phyloP scores from a whole-genome alignment of 2,113 vertebrate genomes.

The Verasper variegatus region DNA sequence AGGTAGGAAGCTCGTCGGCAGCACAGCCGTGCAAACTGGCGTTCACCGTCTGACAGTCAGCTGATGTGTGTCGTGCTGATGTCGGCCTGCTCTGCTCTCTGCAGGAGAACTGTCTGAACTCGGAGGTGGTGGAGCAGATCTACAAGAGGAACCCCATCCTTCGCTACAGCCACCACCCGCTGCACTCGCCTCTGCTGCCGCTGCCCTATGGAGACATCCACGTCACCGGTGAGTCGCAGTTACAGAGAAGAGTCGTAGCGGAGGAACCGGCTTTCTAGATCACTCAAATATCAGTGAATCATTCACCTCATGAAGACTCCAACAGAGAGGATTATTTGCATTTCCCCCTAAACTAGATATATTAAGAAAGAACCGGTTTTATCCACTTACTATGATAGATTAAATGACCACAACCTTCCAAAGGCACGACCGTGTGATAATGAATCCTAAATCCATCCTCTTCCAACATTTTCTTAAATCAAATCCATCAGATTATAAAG shows the following conservation, averaged over 20 bases:
- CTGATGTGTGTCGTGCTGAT: no score
- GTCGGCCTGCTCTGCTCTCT: neutral
- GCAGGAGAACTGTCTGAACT: slow-evolving; percentile 96
- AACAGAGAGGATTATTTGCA: no score
- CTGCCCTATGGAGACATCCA: slow-evolving; percentile 96
- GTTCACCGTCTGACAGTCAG: no score
- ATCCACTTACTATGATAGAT: no score
- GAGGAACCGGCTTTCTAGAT: no score
- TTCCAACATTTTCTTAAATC: neutral
- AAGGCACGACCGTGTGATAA: no score
- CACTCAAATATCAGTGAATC: no score
- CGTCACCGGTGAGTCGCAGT: slow-evolving; percentile 81
- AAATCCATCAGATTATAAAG: neutral
- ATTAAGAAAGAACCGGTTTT: no score
- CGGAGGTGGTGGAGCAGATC: slow-evolving; percentile 96
- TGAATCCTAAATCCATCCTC: neutral
- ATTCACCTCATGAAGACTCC: no score
- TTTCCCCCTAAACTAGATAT: no score
- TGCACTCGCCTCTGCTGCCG: slow-evolving; percentile 93
- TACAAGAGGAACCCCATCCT: slow-evolving; percentile 97
- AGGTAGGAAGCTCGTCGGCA: slow-evolving; percentile 78
- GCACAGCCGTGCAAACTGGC: no score
- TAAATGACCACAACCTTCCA: no score
- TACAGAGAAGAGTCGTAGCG: neutral
- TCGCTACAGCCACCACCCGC: slow-evolving; percentile 91